These are phyloP conservation scores for Chaetops frenatus DNA, from an alignment of 2,113 vertebrate genomes.

Conservation along the genomic window DNA sequence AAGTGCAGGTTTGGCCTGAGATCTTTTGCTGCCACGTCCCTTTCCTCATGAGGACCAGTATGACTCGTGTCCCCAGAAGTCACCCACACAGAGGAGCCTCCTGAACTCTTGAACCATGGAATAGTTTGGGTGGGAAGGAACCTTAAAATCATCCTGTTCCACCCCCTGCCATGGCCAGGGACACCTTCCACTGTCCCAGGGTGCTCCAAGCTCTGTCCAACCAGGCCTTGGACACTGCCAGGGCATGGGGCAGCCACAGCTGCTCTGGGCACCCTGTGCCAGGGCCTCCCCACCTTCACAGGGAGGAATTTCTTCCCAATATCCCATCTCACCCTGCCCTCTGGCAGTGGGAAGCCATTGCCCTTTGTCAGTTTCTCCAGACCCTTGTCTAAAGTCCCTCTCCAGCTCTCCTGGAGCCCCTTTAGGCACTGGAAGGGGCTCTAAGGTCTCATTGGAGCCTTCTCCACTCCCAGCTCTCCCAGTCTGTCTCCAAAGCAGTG, in stretches of 20 bases:
- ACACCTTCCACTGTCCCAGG: neutral
- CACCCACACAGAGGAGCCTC: neutral
- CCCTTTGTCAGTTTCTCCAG: neutral
- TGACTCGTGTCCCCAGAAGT: neutral
- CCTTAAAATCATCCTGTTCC: neutral
- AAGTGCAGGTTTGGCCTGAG: neutral
- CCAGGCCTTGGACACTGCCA: neutral
- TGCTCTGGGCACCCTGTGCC: neutral
- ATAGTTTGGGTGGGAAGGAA: neutral
- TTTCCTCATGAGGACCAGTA: neutral
- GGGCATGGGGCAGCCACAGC: neutral
- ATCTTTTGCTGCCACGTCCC: neutral
- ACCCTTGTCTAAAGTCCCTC: neutral
- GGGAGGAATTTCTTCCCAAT: neutral
- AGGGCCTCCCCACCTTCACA: neutral
- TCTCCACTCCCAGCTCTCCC: neutral
- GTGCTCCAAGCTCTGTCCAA: fast-evolving
- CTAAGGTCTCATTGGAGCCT: neutral
- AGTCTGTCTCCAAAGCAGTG: neutral
- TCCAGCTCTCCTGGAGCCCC: neutral
- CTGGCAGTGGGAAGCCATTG: neutral
- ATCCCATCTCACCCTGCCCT: neutral
- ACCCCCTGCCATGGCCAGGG: neutral
- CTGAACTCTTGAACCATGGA: neutral
- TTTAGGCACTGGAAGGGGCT: neutral